Evolutionary conservation across 2,797 vertebrate genomes (phyloP), one percentile per base, ranked within the genome.

Genomic region (Pipistrellus pipistrellus): DNA sequence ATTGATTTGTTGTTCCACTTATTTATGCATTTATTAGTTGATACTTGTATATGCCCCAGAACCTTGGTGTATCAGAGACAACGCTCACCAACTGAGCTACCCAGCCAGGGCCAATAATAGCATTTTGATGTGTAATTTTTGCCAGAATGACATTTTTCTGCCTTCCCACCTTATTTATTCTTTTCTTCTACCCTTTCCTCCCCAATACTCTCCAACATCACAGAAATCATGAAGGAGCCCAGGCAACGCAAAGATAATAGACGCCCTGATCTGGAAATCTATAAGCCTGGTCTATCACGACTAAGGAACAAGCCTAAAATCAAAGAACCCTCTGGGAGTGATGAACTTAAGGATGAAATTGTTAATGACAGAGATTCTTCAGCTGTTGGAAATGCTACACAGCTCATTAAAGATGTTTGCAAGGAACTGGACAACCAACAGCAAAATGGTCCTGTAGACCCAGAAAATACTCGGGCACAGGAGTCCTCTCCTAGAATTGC

Each of bases 261-360:
- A 80, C 98, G 98, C 12, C 99, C 99, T 18, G 99, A 99, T 96
- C 97, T 99, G 72, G 98, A 99, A 97, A 98, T 98, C 77, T 99
- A 99, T 96, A 98, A 98, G 84, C 98, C 99, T 11, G 98, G 98
- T 25, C 97, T 98, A 55, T 98, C 98, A 68, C 98, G 98, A 21
- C 88, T 98, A 87, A 98, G 98, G 82, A 98, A 91, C 95, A 99
- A 98, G 94, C 32, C 96, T 8, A 85, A 97, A 64, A 98, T 96
- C 48, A 97, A 92, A 0, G 99, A 99, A 89, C 20, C 71, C 2
- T 94, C 35, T 0, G 97, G 86, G 82, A 98, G 95, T 46, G 98
- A 98, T 27, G 98, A 98, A 68, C 72, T 93, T 88, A 96, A 94
- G 11, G 97, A 95, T 80, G 97, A 97, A 83, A 80, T 46, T 73